Evolutionary conservation across 1,140 invertebrate genomes (phyloP).

Genomic region (Zophobas atratus): DNA sequence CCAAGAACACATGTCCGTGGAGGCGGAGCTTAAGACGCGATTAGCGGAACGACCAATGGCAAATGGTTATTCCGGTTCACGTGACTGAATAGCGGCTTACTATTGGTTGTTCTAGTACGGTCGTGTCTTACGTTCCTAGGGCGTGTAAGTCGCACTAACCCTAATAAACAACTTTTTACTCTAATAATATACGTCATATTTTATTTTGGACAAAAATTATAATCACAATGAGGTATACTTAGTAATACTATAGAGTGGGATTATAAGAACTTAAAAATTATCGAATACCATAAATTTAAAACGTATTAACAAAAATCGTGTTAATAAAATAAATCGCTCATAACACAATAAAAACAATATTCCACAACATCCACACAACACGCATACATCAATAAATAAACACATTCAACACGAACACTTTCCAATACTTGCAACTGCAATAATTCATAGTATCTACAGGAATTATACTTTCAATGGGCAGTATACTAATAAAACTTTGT

Average conservation of each 20-base stretch:
- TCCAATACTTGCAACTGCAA: slow-evolving; percentile 42
- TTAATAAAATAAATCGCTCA: slow-evolving; percentile 38
- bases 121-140: not conserved
- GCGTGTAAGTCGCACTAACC: slow-evolving; percentile 12
- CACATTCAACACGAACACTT: slow-evolving; percentile 43
- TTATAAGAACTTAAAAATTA: slow-evolving; percentile 43
- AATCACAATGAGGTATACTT: slow-evolving; percentile 62
- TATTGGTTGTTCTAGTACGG: no score
- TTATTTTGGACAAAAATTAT: slow-evolving; percentile 59
- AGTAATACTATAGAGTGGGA: slow-evolving; percentile 60
- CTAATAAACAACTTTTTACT: slow-evolving; percentile 29
- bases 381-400: slow-evolving; percentile 47
- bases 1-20: no score
- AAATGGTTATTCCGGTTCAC: no score
- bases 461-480: slow-evolving; percentile 43
- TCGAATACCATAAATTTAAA: slow-evolving; percentile 36
- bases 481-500: slow-evolving; percentile 45
- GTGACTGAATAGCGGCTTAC: no score
- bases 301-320: slow-evolving; percentile 44
- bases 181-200: slow-evolving; percentile 28
- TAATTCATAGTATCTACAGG: slow-evolving; percentile 35
- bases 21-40: no score
- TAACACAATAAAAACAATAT: slow-evolving; percentile 43
- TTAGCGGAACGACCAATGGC: no score
- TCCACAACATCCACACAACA: slow-evolving; percentile 28